Conservation (phyloP, 2,888 invertebrate genomes). For the Dione juno region DNA sequence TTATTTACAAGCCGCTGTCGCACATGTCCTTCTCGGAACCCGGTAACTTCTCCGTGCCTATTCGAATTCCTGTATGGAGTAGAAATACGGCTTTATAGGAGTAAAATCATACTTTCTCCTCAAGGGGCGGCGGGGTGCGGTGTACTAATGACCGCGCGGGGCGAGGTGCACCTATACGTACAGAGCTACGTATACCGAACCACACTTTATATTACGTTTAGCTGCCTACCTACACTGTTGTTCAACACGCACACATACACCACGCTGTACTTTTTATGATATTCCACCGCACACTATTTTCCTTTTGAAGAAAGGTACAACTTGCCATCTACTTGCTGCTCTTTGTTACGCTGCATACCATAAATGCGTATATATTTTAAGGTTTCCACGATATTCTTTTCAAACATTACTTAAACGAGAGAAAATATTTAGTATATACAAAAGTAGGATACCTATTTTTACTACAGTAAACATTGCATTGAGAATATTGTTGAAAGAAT, state of each 20-base stretch:
- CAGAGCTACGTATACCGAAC: slow-evolving; percentile 61
- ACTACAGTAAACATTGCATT: no score
- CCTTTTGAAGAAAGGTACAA: slow-evolving; percentile 59
- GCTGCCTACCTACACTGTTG: slow-evolving; percentile 78
- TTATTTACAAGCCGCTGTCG: slow-evolving; percentile 74
- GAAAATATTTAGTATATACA: neutral
- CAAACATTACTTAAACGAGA: neutral
- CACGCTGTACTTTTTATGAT: slow-evolving; percentile 74
- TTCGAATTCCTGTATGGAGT: slow-evolving; percentile 83
- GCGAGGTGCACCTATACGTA: slow-evolving; percentile 75
- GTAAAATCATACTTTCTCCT: slow-evolving; percentile 84
- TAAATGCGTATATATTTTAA: slow-evolving; percentile 30
- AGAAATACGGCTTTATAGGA: slow-evolving; percentile 84
- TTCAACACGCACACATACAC: slow-evolving; percentile 57
- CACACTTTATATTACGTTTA: slow-evolving; percentile 83
- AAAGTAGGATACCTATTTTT: neutral
- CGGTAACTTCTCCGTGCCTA: slow-evolving; percentile 76
- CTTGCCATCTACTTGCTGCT: slow-evolving; percentile 40
- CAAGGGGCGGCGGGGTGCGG: slow-evolving; percentile 70
- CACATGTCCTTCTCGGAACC: slow-evolving; percentile 78
- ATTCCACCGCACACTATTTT: slow-evolving; percentile 78
- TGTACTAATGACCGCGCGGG: slow-evolving; percentile 84
- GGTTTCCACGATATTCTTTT: slow-evolving; percentile 15
- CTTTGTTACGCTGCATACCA: slow-evolving; percentile 39
- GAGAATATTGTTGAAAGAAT: no score